These are phyloP conservation scores for Chirona hameri DNA, from an alignment of 2,888 invertebrate genomes.

Conservation along the genomic window DNA sequence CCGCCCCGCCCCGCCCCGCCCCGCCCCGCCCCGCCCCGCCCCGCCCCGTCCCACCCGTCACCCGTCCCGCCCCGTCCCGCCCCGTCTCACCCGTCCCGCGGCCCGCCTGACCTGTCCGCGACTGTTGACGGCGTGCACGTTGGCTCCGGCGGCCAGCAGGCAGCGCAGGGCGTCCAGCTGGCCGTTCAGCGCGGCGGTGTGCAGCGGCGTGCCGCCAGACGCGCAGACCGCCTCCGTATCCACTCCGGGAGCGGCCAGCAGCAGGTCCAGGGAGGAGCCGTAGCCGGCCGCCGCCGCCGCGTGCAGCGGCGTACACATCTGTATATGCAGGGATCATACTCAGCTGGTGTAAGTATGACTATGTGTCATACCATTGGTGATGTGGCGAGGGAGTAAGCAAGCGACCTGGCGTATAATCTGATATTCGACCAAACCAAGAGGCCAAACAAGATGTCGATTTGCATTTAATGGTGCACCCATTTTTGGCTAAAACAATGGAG, in stretches of 20 bases:
- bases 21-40: no score
- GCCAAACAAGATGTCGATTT: conserved; percentile 42
- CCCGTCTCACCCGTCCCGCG: neutral
- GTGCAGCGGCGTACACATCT: conserved; percentile 60
- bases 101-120: conserved; percentile 45
- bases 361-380: no score
- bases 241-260: conserved; percentile 55
- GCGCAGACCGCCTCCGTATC: conserved; percentile 57
- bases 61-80: neutral
- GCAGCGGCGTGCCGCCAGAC: conserved; percentile 59
- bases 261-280: conserved; percentile 30
- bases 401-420: no score
- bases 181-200: conserved; percentile 62
- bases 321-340: conserved; percentile 52
- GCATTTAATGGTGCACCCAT: no score
- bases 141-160: conserved; percentile 53
- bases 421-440: conserved; percentile 37
- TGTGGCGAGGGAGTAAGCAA: no score
- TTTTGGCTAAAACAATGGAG: no score
- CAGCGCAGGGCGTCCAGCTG: conserved; percentile 55
- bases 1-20: no score
- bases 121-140: conserved; percentile 55
- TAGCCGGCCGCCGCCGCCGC: conserved; percentile 57
- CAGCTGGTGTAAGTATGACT: neutral
- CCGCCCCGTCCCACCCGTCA: no score